phyloP scores from a whole-genome alignment of 2,888 invertebrate species.

The Periphyllus acericola region DNA sequence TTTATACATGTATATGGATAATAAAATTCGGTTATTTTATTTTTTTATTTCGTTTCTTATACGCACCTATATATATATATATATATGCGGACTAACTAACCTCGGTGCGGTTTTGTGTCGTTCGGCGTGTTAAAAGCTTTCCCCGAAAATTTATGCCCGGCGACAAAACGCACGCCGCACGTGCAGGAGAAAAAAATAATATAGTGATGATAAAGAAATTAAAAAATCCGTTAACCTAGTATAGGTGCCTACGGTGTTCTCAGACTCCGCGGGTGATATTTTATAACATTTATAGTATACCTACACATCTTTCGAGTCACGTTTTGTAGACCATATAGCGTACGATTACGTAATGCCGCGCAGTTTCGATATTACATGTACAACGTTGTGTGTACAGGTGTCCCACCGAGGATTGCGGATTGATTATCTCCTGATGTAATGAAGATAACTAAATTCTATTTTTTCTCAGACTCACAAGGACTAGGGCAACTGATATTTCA shows the following conservation, averaged over 20 bases:
- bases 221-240: not conserved
- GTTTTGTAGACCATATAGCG: not conserved
- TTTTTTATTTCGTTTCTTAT: not conserved
- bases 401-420: no score
- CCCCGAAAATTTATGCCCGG: not conserved
- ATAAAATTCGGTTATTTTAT: constrained; percentile 26
- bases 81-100: not conserved
- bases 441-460: no score
- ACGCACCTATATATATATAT: not conserved
- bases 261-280: not conserved
- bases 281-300: not conserved
- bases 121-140: constrained; percentile 19
- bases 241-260: not conserved
- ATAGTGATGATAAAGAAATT: not conserved
- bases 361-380: not conserved
- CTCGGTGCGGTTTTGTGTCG: not conserved
- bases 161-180: not conserved
- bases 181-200: not conserved
- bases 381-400: no score
- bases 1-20: not conserved
- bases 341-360: not conserved
- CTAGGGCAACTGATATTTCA: no score
- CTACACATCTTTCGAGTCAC: not conserved
- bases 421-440: no score
- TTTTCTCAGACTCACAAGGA: no score